phyloP scores from a whole-genome alignment of 2,888 invertebrate genomes.

The Tinea trinotella region DNA sequence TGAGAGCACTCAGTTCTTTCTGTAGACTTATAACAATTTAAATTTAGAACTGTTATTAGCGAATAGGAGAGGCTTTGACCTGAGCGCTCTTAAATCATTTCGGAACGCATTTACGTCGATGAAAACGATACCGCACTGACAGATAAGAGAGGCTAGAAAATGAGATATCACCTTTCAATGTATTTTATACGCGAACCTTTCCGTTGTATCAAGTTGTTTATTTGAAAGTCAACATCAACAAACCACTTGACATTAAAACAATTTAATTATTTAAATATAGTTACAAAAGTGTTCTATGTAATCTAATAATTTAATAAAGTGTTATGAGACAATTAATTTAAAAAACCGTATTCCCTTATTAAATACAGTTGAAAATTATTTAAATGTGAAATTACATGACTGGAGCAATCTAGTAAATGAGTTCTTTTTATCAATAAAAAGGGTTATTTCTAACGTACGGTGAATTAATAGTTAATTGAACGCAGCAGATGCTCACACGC shows the following conservation, averaged over 20 bases:
- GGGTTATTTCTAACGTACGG: conserved; percentile 5
- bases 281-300: background rate
- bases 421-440: background rate
- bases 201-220: too few relatives aligned
- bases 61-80: too few relatives aligned
- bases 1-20: too few relatives aligned
- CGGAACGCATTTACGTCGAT: too few relatives aligned
- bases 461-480: conserved; percentile 10
- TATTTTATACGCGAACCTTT: too few relatives aligned
- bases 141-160: too few relatives aligned
- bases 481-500: background rate
- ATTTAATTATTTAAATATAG: background rate
- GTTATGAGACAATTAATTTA: conserved; percentile 1
- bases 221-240: too few relatives aligned
- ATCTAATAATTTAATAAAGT: background rate
- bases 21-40: too few relatives aligned
- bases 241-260: background rate
- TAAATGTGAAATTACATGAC: conserved; percentile 1
- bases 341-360: background rate
- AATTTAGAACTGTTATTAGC: too few relatives aligned
- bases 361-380: conserved; percentile 7
- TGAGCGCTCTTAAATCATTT: too few relatives aligned
- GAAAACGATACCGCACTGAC: too few relatives aligned
- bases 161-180: too few relatives aligned
- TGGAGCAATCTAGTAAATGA: conserved; percentile 8